Evolutionary conservation across 2,888 invertebrate genomes (phyloP), one percentile per base, ranked within the genome.

Genomic region (Dolichopus griseipennis): DNA sequence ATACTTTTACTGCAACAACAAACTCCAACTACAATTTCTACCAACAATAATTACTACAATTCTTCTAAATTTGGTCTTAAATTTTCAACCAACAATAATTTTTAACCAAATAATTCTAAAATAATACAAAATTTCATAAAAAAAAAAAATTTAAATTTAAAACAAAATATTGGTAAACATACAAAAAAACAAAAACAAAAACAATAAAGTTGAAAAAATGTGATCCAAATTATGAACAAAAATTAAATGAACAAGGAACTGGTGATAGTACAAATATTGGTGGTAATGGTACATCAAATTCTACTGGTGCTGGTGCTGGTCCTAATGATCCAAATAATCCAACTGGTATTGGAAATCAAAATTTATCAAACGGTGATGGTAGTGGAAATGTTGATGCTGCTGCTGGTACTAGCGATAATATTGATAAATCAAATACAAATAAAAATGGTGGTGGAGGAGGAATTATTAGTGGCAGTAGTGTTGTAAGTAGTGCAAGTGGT

Each of bases 191-290:
- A n/a, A 7, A 33, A 20, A 64, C 6, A 8, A 34, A 15, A 22
- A 64, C 72, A 75, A 52, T 52, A 52, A 18, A 80, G 79, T 76
- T 80, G 71, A 77, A 77, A 75, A 80, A 77, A 75, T 74, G 73
- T 71, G 76, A 78, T 69, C 72, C 73, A 75, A 75, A 74, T 73
- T 70, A 74, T 74, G 77, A 77, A 73, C 74, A 72, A 74, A 73
- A 72, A 71, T 71, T 72, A 72, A 74, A 72, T 71, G 73, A 72
- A 72, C 70, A 68, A 66, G 71, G 69, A 62, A 66, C 67, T 41
- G 69, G 34, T 27, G 63, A 65, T 64, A 66, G 64, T 66, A 65
- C 72, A 64, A 27, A 27, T 27, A 27, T 27, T 27, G 68, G 72
- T 67, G 69, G 70, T 65, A 72, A 67, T 64, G 74, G 74, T 66